Evolutionary conservation across 2,797 vertebrate genomes (phyloP), one percentile per base, ranked within the genome.

Genomic region (Artibeus jamaicensis): DNA sequence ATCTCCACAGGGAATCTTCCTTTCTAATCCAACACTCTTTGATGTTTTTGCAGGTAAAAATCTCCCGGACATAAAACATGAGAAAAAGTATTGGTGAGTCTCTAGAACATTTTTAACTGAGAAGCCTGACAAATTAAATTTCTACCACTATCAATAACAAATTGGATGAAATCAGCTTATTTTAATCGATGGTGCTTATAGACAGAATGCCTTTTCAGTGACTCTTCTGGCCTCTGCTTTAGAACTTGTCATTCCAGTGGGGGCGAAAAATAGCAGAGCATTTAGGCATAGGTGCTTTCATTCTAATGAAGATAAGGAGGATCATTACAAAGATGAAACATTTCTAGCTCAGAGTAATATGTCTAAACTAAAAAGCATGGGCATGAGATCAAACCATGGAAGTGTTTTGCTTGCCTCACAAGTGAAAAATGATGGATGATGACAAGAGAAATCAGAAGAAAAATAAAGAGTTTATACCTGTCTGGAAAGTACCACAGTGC

Each of bases 261-360:
- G 5, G 29, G 44, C 39, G 9, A 44, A 44, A 79, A 86, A 42
- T 1, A 65, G 6, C 1, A 50, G 9, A 65, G 14, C 9, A 81
- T 93, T 86, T 46, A 86, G 19, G 67, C 95, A 88, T 77, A 92
- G 53, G 24, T 79, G 39, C 2, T 39, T 0, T 81, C 32, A 70
- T 0, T 0, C 34, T 93, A 92, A 82, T 83, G 29, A 74, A 34
- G 16, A 11, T 39, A 93, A 78, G 1, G 4, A 42, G 71, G 37
- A 86, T 92, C n/a, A 76, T 92, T 95, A 89, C 79, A 94, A 86
- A 50, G 70, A 89, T 85, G 82, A 96, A 97, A 86, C 16, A 32
- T 78, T 96, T 86, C 48, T 86, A 89, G 44, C 76, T 48, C 44
- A 62, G 71, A 39, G 46, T 21, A 50, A 82, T 4, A 32, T 34